phyloP scores from a whole-genome alignment of 2,888 invertebrate genomes.

The Zaprionus lineosus region DNA sequence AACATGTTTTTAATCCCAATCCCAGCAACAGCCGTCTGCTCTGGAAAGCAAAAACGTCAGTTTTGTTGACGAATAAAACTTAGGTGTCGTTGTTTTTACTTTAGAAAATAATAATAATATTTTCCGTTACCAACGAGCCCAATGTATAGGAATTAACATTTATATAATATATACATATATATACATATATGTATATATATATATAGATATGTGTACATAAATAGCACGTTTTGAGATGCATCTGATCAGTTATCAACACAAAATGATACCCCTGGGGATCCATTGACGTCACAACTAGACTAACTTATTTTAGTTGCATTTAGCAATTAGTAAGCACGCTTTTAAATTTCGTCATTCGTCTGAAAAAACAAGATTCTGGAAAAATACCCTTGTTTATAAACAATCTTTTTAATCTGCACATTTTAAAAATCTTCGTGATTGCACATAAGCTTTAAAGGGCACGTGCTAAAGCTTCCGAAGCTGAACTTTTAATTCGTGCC shows the following conservation, averaged over 20 bases:
- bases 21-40: constrained; percentile 18
- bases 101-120: constrained; percentile 24
- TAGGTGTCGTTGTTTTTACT: constrained; percentile 33
- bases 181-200: too few relatives aligned
- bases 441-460: neutral
- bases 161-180: too few relatives aligned
- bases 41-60: constrained; percentile 27
- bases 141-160: too few relatives aligned
- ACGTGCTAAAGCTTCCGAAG: constrained; percentile 15
- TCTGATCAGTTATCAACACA: constrained; percentile 52
- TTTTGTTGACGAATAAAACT: constrained; percentile 48
- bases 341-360: constrained; percentile 61
- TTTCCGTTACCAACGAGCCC: too few relatives aligned
- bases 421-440: neutral
- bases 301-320: constrained; percentile 13
- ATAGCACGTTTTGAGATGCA: constrained; percentile 10
- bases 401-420: neutral
- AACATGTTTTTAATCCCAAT: constrained; percentile 73
- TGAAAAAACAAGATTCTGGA: constrained; percentile 42
- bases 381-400: constrained; percentile 38
- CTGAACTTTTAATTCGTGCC: constrained; percentile 42
- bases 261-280: constrained; percentile 43
- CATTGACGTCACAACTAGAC: constrained; percentile 58
- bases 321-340: constrained; percentile 38
- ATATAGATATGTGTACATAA: too few relatives aligned